phyloP scores from a whole-genome alignment of 1,140 invertebrate species.

The Cyclargus thomasi region DNA sequence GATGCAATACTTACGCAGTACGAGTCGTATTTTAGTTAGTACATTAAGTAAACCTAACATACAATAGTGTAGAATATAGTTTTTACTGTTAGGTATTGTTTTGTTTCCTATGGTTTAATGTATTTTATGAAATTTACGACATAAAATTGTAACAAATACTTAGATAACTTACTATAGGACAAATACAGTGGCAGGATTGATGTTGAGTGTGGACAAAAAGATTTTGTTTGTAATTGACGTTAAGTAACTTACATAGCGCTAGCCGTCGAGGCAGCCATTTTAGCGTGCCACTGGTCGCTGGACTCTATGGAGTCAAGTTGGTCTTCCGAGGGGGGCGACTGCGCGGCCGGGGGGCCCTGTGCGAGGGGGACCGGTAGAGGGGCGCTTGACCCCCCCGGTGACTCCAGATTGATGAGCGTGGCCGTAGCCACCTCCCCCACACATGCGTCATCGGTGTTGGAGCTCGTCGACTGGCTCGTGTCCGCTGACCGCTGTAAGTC shows the following conservation, averaged over 20 bases:
- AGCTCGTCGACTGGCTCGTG: constrained; percentile 57
- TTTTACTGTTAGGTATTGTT: no score
- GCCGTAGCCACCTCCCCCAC: constrained; percentile 53
- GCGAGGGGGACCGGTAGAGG: constrained; percentile 5
- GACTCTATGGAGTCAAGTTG: constrained; percentile 66
- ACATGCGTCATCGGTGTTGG: constrained; percentile 47
- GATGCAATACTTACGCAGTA: no score
- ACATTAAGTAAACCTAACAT: no score
- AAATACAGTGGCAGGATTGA: no score
- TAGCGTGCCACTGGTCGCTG: constrained; percentile 50
- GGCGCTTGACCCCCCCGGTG: constrained; percentile 46
- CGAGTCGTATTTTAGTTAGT: no score
- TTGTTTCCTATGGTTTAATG: no score
- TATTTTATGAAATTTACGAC: no score
- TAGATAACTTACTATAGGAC: no score
- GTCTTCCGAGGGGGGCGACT: constrained; percentile 37
- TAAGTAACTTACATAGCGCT: constrained; percentile 51
- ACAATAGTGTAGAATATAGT: no score
- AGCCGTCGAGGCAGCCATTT: constrained; percentile 50
- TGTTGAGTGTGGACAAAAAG: no score
- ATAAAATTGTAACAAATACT: no score
- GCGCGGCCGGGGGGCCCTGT: background rate
- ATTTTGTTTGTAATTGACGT: no score
- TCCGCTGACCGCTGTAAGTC: constrained; percentile 59
- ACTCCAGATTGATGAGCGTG: constrained; percentile 59